Percentiles rank a stretch among this genome's conserved stretches.
phyloP scores from a whole-genome alignment of 1,140 invertebrate genomes.

The Brachionus calyciflorus region DNA sequence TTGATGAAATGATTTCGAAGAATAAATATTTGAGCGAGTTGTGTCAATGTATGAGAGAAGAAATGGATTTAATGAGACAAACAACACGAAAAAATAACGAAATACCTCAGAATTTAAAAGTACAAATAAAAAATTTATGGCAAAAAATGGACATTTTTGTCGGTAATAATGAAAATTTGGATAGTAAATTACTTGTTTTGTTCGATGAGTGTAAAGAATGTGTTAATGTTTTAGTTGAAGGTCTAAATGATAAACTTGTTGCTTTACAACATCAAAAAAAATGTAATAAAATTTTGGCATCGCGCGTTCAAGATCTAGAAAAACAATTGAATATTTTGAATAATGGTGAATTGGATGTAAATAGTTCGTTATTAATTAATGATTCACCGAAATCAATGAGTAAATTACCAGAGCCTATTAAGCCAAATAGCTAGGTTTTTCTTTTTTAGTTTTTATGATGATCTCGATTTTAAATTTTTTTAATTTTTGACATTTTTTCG shows the following conservation, averaged over 20 bases:
- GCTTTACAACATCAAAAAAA: conserved; percentile 34
- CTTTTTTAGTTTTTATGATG: too few relatives aligned
- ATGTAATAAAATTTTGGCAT: neutral
- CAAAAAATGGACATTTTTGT: conserved; percentile 16
- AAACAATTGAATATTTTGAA: conserved; percentile 12
- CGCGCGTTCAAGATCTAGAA: conserved; percentile 6
- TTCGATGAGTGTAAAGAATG: neutral
- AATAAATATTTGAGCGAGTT: conserved; percentile 37
- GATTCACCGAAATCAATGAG: neutral
- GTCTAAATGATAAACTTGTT: conserved; percentile 42
- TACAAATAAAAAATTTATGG: neutral
- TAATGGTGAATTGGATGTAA: neutral
- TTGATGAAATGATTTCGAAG: conserved; percentile 25
- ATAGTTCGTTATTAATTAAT: neutral
- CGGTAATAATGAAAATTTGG: neutral
- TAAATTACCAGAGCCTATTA: neutral
- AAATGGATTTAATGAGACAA: neutral
- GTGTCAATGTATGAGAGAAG: neutral
- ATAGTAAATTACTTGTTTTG: neutral
- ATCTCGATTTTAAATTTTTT: too few relatives aligned
- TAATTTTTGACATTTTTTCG: too few relatives aligned
- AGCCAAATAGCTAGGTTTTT: neutral
- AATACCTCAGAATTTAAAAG: neutral
- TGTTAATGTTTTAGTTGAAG: neutral
- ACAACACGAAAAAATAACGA: too few relatives aligned